phyloP scores from a whole-genome alignment of 2,888 invertebrate genomes.

The Calameuta idolon region DNA sequence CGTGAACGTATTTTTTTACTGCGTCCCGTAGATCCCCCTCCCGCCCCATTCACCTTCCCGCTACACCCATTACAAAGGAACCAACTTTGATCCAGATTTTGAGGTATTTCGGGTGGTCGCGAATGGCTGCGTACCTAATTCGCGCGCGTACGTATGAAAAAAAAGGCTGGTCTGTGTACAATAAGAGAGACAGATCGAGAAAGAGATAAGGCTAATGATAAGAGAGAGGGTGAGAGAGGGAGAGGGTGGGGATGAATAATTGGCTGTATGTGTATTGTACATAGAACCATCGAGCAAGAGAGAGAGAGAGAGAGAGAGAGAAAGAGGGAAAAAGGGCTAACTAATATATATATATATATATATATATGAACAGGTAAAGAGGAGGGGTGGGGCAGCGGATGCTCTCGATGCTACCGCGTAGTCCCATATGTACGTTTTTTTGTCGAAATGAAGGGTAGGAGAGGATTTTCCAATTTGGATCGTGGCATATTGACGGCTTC shows the following conservation, averaged over 20 bases:
- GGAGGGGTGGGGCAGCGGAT: neutral
- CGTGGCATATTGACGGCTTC: slow-evolving; percentile 49
- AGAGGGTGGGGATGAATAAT: neutral
- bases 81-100: neutral
- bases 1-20: neutral
- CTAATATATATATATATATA: neutral
- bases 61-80: neutral
- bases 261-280: neutral
- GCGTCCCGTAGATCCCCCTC: neutral
- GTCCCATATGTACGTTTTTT: neutral
- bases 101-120: neutral
- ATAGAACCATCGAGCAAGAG: neutral
- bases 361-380: neutral
- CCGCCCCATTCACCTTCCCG: neutral
- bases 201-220: no score
- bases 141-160: neutral
- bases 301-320: neutral
- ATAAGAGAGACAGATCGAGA: neutral
- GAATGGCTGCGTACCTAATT: neutral
- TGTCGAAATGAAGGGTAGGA: slow-evolving; percentile 16
- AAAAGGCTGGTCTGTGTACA: neutral
- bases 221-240: no score
- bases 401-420: neutral
- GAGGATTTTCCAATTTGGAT: slow-evolving; percentile 29
- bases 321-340: neutral